Base-by-base conservation (phyloP, 2,797 vertebrate genomes). In the Eulemur rubriventer region DNA sequence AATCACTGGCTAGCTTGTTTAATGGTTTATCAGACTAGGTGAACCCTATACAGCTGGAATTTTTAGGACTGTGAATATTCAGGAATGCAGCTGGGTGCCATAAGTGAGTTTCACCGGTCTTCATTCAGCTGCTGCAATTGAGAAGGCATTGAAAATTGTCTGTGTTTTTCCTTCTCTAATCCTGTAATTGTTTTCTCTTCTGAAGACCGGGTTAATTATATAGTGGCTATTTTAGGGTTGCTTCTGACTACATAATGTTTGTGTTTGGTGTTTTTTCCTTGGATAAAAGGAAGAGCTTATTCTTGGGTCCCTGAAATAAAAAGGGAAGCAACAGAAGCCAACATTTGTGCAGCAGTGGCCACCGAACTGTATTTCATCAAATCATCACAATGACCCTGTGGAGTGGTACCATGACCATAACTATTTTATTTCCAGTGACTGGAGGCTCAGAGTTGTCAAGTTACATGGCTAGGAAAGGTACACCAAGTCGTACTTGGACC, bases 151-250 rank as follows among this genome's bases (percentile, higher is more conserved):
- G 61, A 87, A 95, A 95, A 73, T 63, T 7, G 7, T 57, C 69
- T 72, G 41, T 89, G 75, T 83, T 96, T 95, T 89, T 83, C 87
- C 46, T 95, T 86, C 81, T 86, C 41, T 84, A 79, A 87, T 87
- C 63, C 81, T 84, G 16, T 67, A 65, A 72, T 75, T 81, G 22
- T 95, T 92, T 96, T 92, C 12, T 52, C 46, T 95, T 88, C 93
- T 88, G 90, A 96, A 94, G 91, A 85, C 65, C 78, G 70, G 33
- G 90, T 87, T 97, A 95, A 96, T 97, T 94, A 90, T 59, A 63
- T 18, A 85, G 84, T 78, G 88, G 72, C 87, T 97, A 93, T 94
- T 97, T 96, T 79, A 70, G 78, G 86, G 43, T 76, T 89, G 55
- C 63, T 94, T 96, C 84, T 92, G 67, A 88, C 41, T 91, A 48